A percentile compares a stretch with the other conserved stretches of the same genome.
These are phyloP conservation scores for Muntiacus muntjak DNA, from an alignment of 2,113 vertebrate species.

Conservation along the genomic window DNA sequence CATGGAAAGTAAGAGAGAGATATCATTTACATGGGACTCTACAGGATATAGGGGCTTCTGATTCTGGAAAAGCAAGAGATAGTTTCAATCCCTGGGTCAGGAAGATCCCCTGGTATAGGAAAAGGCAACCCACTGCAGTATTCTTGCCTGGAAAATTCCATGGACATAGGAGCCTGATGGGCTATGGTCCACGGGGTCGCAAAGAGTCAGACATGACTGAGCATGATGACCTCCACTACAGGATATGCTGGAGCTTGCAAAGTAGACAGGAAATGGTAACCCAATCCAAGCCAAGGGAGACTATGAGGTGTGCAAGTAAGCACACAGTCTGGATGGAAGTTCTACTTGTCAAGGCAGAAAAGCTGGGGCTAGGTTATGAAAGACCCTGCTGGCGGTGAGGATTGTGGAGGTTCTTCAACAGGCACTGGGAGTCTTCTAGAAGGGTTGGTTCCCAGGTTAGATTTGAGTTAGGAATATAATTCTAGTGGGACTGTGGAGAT, in stretches of 20 bases:
- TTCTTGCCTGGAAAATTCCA: not conserved
- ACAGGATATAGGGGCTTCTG: not conserved
- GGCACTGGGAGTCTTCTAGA: not conserved
- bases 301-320: not conserved
- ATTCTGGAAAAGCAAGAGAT: not conserved
- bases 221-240: not conserved
- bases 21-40: not conserved
- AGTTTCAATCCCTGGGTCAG: not conserved
- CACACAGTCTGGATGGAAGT: not conserved
- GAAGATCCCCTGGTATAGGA: not conserved
- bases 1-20: not conserved
- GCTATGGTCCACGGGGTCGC: not conserved
- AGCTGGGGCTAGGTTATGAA: not conserved
- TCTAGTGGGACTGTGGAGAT: too few relatives aligned
- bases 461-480: not conserved
- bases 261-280: not conserved
- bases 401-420: not conserved
- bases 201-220: not conserved
- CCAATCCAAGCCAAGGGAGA: not conserved
- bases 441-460: not conserved
- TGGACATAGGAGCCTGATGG: not conserved
- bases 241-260: not conserved
- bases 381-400: not conserved
- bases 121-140: not conserved
- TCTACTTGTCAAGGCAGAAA: not conserved